Conservation (phyloP, 2,113 vertebrate genomes). For the Rhinoderma darwinii region DNA sequence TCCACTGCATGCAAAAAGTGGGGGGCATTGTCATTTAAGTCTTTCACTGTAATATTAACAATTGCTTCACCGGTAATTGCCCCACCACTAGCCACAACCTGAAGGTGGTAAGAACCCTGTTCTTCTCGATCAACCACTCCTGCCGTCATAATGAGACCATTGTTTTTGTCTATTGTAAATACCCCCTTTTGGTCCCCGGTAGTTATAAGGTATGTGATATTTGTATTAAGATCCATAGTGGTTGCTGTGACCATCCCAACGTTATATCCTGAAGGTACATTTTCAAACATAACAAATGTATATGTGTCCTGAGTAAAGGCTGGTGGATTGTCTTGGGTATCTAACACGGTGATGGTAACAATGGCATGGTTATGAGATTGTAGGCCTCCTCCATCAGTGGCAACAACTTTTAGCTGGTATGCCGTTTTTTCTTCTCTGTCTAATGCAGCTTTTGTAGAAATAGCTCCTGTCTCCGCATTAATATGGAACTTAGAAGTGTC, state of each 20-base stretch:
- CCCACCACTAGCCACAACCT: slow-evolving; percentile 89
- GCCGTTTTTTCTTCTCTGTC: slow-evolving; percentile 93
- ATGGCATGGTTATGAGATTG: slow-evolving; percentile 87
- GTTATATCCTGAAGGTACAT: slow-evolving; percentile 80
- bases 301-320: slow-evolving; percentile 87
- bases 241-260: slow-evolving; percentile 92
- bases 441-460: slow-evolving; percentile 86
- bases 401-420: slow-evolving; percentile 90
- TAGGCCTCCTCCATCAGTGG: slow-evolving; percentile 86
- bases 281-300: slow-evolving; percentile 98
- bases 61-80: slow-evolving; percentile 86
- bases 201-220: slow-evolving; percentile 94
- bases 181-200: slow-evolving; percentile 90
- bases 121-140: slow-evolving; percentile 92
- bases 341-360: slow-evolving; percentile 92
- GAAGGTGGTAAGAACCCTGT: slow-evolving; percentile 90
- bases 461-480: slow-evolving; percentile 83
- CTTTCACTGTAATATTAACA: slow-evolving; percentile 94
- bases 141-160: slow-evolving; percentile 85
- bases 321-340: slow-evolving; percentile 94
- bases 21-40: slow-evolving; percentile 95
- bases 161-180: slow-evolving; percentile 80
- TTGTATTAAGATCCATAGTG: slow-evolving; percentile 90
- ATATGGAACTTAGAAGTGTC: slow-evolving; percentile 89
- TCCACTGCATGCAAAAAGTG: slow-evolving; percentile 86